Evolutionary conservation across 2,113 vertebrate genomes (phyloP).

Genomic region (Rattus norvegicus): GRCr8 NC_086036.1:51131501-51132000

Average conservation of each 20-base stretch:
- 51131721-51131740: background rate
- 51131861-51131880: background rate
- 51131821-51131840: no score
- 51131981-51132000: background rate
- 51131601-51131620: background rate
- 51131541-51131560: background rate
- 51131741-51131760: background rate
- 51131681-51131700: background rate
- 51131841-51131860: background rate
- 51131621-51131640: background rate
- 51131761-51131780: background rate
- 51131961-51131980: background rate
- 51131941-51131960: background rate
- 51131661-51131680: background rate
- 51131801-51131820: background rate
- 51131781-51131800: no score
- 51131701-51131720: constrained; percentile 9
- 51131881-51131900: background rate
- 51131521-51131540: background rate
- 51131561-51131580: background rate
- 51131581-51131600: background rate
- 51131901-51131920: no score
- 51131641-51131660: background rate
- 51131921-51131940: constrained; percentile 25
- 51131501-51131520: background rate